These are phyloP conservation scores for Amniataba percoides DNA, from an alignment of 2,797 vertebrate genomes.

Conservation along the genomic window DNA sequence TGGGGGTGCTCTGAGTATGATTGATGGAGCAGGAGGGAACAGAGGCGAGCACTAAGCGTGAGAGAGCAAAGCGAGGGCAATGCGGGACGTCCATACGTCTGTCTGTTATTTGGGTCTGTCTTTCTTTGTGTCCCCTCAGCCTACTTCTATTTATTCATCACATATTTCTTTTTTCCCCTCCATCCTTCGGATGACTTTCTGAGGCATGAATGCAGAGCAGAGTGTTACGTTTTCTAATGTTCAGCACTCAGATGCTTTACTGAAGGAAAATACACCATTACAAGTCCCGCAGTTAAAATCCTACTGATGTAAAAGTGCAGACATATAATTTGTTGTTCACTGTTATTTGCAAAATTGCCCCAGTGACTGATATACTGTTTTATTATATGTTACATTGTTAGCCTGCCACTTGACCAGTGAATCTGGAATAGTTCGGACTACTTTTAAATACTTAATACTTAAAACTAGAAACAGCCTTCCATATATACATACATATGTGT, in stretches of 20 bases:
- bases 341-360: background rate
- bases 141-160: conserved; percentile 28
- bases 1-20: conserved; percentile 77
- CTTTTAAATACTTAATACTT: background rate
- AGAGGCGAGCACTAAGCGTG: conserved; percentile 55
- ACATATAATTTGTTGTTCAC: background rate
- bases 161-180: conserved; percentile 25
- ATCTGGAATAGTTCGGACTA: background rate
- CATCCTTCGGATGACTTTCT: background rate
- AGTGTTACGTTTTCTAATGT: conserved; percentile 12
- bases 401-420: too few relatives aligned
- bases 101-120: conserved; percentile 48
- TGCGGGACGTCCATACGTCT: conserved; percentile 56
- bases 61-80: conserved; percentile 66
- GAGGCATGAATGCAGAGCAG: conserved; percentile 6
- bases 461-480: too few relatives aligned
- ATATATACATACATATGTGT: too few relatives aligned
- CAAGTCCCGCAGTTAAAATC: background rate
- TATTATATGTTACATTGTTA: background rate
- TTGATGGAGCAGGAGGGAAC: conserved; percentile 79
- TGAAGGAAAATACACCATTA: background rate
- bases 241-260: conserved; percentile 18
- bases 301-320: background rate
- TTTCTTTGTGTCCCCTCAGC: conserved; percentile 33
- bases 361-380: background rate